These are phyloP conservation scores for Amphilophus citrinellus DNA, from an alignment of 2,113 vertebrate species.

Conservation along the genomic window DNA sequence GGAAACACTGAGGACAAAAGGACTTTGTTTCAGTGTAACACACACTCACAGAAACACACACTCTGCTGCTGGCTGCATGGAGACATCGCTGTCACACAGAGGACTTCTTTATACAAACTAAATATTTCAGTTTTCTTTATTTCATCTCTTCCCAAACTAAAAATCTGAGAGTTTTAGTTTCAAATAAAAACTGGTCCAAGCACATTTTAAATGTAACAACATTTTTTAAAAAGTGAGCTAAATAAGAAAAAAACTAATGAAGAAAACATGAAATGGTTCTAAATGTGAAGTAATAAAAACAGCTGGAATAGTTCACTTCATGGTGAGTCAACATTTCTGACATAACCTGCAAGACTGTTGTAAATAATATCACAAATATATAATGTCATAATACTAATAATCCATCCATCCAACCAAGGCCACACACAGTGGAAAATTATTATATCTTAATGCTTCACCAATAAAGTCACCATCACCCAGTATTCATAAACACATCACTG, in stretches of 20 bases:
- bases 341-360: too few relatives aligned
- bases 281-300: neutral
- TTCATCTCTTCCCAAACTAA: neutral
- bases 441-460: too few relatives aligned
- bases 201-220: neutral
- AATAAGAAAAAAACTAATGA: too few relatives aligned
- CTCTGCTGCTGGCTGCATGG: conserved; percentile 2
- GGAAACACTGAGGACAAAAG: conserved; percentile 32
- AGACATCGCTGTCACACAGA: conserved; percentile 34
- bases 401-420: too few relatives aligned
- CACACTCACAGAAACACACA: neutral
- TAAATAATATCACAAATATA: neutral
- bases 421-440: too few relatives aligned
- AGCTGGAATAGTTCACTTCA: neutral
- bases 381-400: too few relatives aligned
- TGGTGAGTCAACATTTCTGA: too few relatives aligned
- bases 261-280: neutral
- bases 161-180: neutral
- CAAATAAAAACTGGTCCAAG: neutral
- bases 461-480: too few relatives aligned
- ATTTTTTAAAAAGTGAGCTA: accelerated
- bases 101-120: conserved; percentile 31
- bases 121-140: neutral
- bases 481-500: too few relatives aligned
- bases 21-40: conserved; percentile 20